A percentile compares a stretch with the other conserved stretches of the same genome.
Conservation (phyloP, 2,888 invertebrate species). For the Dione vanillae region DNA sequence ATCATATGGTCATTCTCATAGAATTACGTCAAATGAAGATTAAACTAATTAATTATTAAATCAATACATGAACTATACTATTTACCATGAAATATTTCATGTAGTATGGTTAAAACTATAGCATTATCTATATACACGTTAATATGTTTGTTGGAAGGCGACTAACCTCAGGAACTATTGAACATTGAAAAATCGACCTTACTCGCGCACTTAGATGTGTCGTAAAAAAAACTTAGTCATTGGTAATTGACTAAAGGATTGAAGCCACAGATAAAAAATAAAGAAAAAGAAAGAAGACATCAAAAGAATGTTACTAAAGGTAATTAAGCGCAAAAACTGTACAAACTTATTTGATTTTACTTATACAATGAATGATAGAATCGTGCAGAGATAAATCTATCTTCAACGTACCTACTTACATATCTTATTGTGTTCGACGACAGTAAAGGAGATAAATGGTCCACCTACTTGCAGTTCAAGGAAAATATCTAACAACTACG, state of each 20-base stretch:
- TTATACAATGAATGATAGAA: background rate
- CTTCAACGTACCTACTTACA: constrained; percentile 5
- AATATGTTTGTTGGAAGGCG: no score
- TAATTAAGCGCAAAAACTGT: background rate
- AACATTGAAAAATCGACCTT: no score
- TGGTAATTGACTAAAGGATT: no score
- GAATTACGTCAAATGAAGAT: constrained; percentile 13
- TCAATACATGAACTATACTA: background rate
- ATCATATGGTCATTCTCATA: constrained; percentile 45
- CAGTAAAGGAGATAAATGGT: constrained; percentile 35
- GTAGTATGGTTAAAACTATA: no score
- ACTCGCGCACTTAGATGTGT: no score
- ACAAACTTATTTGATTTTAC: background rate
- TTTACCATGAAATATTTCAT: background rate
- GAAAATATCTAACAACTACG: constrained; percentile 32
- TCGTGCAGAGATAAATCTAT: constrained; percentile 9
- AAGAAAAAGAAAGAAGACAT: background rate
- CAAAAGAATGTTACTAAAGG: background rate
- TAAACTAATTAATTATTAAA: background rate
- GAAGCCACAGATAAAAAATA: background rate
- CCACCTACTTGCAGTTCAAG: constrained; percentile 34
- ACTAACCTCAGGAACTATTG: no score
- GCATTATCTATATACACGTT: no score
- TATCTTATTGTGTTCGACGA: constrained; percentile 20
- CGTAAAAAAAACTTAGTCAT: no score